phyloP scores from a whole-genome alignment of 2,797 vertebrate species.

The Megaceryle alcyon region DNA sequence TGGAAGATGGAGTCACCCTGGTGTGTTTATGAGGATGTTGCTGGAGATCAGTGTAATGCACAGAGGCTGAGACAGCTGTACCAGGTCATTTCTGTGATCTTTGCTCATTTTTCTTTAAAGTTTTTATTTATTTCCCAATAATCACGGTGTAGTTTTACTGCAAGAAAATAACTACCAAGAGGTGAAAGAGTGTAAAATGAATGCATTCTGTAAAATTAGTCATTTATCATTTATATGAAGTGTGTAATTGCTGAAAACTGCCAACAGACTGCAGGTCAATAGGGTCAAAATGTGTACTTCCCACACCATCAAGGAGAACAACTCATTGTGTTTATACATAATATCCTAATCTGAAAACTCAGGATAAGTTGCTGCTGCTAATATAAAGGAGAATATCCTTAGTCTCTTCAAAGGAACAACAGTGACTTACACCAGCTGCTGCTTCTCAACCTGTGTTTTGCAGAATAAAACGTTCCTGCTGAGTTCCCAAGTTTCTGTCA shows the following conservation, averaged over 20 bases:
- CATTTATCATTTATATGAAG: constrained; percentile 52
- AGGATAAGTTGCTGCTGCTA: not conserved
- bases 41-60: not conserved
- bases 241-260: constrained; percentile 42
- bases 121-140: not conserved
- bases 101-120: not conserved
- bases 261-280: constrained; percentile 50
- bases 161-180: not conserved
- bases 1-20: not conserved
- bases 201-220: constrained; percentile 3
- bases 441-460: not conserved
- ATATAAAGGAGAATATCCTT: not conserved
- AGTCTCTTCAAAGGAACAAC: not conserved
- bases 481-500: not conserved
- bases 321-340: not conserved
- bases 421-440: not conserved
- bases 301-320: not conserved
- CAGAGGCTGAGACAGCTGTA: not conserved
- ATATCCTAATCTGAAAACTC: not conserved
- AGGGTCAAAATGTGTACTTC: constrained; percentile 24
- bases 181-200: not conserved
- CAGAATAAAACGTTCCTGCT: not conserved
- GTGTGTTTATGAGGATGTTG: not conserved
- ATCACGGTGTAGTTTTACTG: not conserved
- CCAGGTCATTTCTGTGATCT: not conserved